phyloP scores from a whole-genome alignment of 2,113 vertebrate genomes.

The Corythornis madagascariensis region DNA sequence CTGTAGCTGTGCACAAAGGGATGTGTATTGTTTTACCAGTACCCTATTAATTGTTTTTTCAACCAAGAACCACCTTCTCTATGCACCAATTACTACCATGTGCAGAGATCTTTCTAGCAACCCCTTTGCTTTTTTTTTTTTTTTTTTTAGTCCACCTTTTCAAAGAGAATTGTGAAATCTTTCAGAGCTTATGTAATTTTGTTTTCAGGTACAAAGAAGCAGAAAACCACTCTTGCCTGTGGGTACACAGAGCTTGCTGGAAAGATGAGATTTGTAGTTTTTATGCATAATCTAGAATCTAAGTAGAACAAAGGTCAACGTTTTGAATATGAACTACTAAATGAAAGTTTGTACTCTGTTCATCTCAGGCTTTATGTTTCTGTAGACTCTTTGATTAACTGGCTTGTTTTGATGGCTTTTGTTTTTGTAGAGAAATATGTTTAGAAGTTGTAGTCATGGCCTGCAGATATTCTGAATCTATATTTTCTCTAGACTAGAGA shows the following conservation, averaged over 20 bases:
- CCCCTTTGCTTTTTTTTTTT: background rate
- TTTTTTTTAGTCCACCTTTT: background rate
- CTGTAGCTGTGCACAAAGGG: background rate
- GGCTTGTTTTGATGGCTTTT: background rate
- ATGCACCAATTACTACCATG: background rate
- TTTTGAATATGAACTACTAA: slow-evolving; percentile 16
- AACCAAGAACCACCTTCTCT: background rate
- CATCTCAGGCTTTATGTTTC: background rate
- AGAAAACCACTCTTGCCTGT: background rate
- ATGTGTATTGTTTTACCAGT: background rate
- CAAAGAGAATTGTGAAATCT: background rate
- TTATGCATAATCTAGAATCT: background rate
- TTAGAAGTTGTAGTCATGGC: background rate
- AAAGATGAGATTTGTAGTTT: background rate
- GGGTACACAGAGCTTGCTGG: background rate
- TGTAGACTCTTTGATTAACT: background rate
- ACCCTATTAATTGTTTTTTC: background rate
- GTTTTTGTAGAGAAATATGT: background rate
- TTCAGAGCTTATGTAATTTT: background rate
- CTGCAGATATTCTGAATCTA: background rate
- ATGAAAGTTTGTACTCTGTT: background rate
- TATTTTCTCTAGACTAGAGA: background rate
- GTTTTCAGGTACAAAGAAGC: background rate
- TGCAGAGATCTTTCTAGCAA: background rate
- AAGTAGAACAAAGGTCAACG: background rate